Conservation (phyloP, 2,888 invertebrate species). For the Hermaeophaga mercurialis region DNA sequence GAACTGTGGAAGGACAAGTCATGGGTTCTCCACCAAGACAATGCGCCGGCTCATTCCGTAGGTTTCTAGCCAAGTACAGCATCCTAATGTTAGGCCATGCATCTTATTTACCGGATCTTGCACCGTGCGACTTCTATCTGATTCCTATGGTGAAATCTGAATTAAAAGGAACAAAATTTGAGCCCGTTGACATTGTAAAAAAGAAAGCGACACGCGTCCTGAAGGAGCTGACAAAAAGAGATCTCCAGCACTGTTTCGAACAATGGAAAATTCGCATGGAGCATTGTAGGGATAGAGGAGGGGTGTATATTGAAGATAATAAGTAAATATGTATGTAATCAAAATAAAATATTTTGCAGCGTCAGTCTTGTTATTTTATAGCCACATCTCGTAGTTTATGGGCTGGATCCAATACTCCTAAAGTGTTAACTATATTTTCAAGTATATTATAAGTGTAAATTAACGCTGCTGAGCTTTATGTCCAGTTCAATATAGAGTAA, state of each 20-base stretch:
- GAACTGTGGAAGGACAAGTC: constrained; percentile 33
- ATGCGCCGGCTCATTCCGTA: too few species aligned
- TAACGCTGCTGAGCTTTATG: too few species aligned
- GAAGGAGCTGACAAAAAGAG: constrained; percentile 2
- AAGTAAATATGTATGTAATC: neutral
- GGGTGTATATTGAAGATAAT: neutral
- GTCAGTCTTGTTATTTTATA: constrained; percentile 3
- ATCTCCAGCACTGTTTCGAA: constrained; percentile 3
- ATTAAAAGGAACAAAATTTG: constrained; percentile 17
- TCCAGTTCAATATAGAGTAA: too few species aligned
- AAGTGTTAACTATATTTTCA: too few species aligned
- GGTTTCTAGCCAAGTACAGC: neutral
- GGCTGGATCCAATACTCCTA: too few species aligned
- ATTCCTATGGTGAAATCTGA: constrained; percentile 7
- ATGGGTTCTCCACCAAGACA: constrained; percentile 24
- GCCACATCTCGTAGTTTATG: constrained; percentile 2
- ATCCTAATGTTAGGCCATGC: constrained; percentile 9
- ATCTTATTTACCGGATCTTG: constrained; percentile 27
- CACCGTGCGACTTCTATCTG: constrained; percentile 33
- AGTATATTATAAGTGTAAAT: too few species aligned
- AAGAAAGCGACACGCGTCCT: neutral
- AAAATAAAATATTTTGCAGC: neutral
- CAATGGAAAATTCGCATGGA: constrained; percentile 1
- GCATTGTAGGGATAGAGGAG: constrained; percentile 8
- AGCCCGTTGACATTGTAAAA: constrained; percentile 7